Percentiles rank a stretch among this genome's conserved stretches.
Evolutionary conservation across 2,888 invertebrate species (phyloP).

Genomic region (Leptinotarsa tumamoca): DNA sequence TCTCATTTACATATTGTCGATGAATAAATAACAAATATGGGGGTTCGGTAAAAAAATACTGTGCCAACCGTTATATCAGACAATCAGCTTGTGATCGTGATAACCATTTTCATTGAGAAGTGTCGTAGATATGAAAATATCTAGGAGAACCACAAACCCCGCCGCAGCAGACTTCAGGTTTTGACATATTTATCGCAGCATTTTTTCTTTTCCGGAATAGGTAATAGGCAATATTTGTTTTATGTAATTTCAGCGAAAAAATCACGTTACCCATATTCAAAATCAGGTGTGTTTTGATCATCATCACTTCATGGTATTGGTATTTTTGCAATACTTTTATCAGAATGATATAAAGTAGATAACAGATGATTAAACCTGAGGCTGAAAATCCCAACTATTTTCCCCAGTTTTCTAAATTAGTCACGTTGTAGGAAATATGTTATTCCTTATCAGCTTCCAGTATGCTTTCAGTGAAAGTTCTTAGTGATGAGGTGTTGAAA

Average conservation of each 20-base stretch:
- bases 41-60: not conserved
- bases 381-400: not conserved
- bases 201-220: slow-evolving; percentile 1
- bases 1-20: not conserved
- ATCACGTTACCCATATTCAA: not conserved
- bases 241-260: not conserved
- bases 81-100: slow-evolving; percentile 37
- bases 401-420: not conserved
- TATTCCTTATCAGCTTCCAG: not conserved
- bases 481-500: no score
- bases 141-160: not conserved
- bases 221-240: not conserved
- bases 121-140: slow-evolving; percentile 7
- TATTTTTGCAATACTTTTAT: not conserved
- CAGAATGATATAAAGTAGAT: not conserved
- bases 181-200: not conserved
- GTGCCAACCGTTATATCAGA: not conserved
- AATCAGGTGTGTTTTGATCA: not conserved
- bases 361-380: slow-evolving; percentile 1
- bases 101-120: slow-evolving; percentile 31
- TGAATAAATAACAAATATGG: slow-evolving; percentile 4
- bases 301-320: not conserved
- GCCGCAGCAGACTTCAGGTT: not conserved
- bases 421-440: not conserved
- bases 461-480: not conserved